Percentiles rank a stretch among this genome's conserved stretches.
Conservation (phyloP, 2,797 vertebrate species). For the Enteromius mattozi region DNA sequence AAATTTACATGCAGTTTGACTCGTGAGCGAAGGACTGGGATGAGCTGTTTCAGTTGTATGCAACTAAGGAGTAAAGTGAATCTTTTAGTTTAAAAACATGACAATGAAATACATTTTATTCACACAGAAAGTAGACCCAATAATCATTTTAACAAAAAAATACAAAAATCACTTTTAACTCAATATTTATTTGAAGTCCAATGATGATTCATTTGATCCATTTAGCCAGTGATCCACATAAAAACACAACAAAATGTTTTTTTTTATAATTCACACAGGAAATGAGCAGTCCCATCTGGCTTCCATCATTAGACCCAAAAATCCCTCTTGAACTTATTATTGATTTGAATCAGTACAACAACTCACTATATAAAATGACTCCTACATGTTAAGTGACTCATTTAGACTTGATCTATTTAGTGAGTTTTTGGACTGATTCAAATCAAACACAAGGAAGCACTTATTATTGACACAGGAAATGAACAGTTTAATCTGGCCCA, state of each 20-base stretch:
- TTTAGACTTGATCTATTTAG: not conserved
- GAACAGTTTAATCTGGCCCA: not conserved
- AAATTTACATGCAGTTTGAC: not conserved
- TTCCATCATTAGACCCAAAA: not conserved
- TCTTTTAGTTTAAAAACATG: not conserved
- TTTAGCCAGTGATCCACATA: no score
- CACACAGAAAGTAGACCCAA: not conserved
- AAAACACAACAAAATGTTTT: not conserved
- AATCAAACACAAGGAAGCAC: not conserved
- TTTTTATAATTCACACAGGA: not conserved
- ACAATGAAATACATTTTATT: not conserved
- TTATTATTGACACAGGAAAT: conserved; percentile 1
- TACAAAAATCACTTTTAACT: not conserved
- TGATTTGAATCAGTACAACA: not conserved
- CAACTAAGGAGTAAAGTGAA: not conserved
- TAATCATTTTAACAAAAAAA: not conserved
- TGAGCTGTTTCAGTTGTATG: not conserved
- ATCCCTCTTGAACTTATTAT: not conserved
- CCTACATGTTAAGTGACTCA: not conserved
- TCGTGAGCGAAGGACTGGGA: not conserved
- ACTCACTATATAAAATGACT: not conserved
- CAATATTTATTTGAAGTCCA: not conserved
- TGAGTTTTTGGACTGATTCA: not conserved
- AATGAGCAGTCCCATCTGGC: not conserved
- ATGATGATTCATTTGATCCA: not conserved